Evolutionary conservation across 2,113 vertebrate species (phyloP), one percentile per base, ranked within the genome.

Genomic region (Varanus salvator): DNA sequence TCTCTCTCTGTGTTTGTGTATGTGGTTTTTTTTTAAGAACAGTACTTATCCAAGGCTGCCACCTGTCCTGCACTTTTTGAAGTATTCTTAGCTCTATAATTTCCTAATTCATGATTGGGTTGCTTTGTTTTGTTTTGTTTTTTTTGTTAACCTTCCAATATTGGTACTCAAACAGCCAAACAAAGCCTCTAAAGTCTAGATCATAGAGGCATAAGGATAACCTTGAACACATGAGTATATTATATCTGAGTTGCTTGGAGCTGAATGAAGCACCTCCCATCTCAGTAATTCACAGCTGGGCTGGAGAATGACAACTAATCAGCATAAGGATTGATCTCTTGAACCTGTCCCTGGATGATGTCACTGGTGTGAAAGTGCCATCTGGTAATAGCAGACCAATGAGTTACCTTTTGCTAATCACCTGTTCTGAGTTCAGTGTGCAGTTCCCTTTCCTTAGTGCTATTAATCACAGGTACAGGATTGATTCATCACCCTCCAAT

Each of bases 401-500:
- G 5, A 0, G 89, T 95, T n/a, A 21, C 1, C 52, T 29, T 64
- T 72, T 76, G 83, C 68, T 38, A 80, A 66, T 80, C 29, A 19
- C 66, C 76, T 66, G 66, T 77, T 72, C 68, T 64, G 78, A 21
- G 17, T 17, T 71, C 72, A 52, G 23, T 88, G 31, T 69, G 5
- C 50, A 78, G 2, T 9, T 60, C 27, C 2, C 27, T 48, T 0
- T 25, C 5, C 72, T 80, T 83, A 86, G 50, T 7, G 57, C 12
- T 72, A 82, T 64, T 52, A 52, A 82, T 91, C 31, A 5, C 34
- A 34, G 57, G 85, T 6, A 17, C 77, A 38, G 84, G 92, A 92
- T 93, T 87, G 86, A 92, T 91, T 94, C 64, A 94, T 91, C 52
- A 85, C 57, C 50, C 92, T 84, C 38, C 92, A 83, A 84, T 83